These are phyloP conservation scores for Phragmatobia fuliginosa DNA, from an alignment of 2,888 invertebrate genomes.

Conservation along the genomic window DNA sequence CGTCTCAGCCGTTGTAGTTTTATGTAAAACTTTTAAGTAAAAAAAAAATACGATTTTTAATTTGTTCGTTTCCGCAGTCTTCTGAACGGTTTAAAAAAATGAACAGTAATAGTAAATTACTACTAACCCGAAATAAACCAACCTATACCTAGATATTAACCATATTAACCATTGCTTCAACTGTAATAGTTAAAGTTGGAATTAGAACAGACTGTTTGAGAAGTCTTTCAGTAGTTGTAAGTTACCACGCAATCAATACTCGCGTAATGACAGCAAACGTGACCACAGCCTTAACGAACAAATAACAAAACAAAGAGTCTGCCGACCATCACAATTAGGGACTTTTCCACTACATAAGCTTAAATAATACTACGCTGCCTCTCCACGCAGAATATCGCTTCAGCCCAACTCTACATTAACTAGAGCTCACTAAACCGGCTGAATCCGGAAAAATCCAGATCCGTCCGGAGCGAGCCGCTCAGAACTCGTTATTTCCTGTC, in stretches of 20 bases:
- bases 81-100: background rate
- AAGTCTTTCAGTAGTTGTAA: background rate
- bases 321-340: conserved; percentile 48
- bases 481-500: conserved; percentile 75
- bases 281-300: conserved; percentile 22
- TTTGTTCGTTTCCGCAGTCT: background rate
- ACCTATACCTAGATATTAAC: too few species aligned
- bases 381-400: conserved; percentile 51
- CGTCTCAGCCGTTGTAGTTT: too few species aligned
- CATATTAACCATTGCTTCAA: background rate
- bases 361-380: conserved; percentile 39
- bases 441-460: conserved; percentile 73
- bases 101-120: background rate
- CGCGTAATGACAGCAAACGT: conserved; percentile 20
- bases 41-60: too few species aligned
- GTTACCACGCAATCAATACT: conserved; percentile 28
- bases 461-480: conserved; percentile 64
- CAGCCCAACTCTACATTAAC: conserved; percentile 51
- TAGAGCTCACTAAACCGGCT: conserved; percentile 57
- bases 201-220: background rate
- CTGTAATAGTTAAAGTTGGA: background rate
- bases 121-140: too few species aligned
- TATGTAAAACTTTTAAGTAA: too few species aligned
- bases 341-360: conserved; percentile 68
- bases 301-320: conserved; percentile 37